Percentiles rank a stretch among this genome's conserved stretches.
These are phyloP conservation scores for Meriones psammophilus DNA, from an alignment of 2,797 vertebrate species.

Conservation along the genomic window DNA sequence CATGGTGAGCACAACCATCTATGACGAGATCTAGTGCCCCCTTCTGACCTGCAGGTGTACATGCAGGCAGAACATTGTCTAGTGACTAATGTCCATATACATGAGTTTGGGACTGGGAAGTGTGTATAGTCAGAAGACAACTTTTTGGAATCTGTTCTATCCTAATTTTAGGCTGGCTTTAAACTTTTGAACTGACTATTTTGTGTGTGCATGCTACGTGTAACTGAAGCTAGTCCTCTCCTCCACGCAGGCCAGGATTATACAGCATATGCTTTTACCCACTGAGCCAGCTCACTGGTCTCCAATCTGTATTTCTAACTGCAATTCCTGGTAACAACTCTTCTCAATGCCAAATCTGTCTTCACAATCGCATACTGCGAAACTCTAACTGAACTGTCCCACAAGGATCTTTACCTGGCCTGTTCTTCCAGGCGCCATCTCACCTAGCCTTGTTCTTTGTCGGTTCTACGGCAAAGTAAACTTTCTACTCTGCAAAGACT, in stretches of 20 bases:
- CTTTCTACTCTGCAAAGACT: not conserved
- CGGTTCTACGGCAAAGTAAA: not conserved
- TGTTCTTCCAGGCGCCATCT: not conserved
- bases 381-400: not conserved
- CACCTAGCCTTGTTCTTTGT: not conserved
- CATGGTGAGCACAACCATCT: too few species aligned
- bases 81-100: not conserved
- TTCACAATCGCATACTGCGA: not conserved
- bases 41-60: too few species aligned
- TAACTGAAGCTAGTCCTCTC: not conserved
- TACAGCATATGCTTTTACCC: not conserved
- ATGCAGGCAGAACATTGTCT: not conserved
- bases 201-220: not conserved
- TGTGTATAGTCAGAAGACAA: not conserved
- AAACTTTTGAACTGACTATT: not conserved
- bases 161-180: not conserved
- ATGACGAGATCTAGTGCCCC: too few species aligned
- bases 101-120: not conserved
- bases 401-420: not conserved
- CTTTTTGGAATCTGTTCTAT: not conserved
- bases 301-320: conserved; percentile 13
- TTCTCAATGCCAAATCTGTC: not conserved
- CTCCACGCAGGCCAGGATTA: not conserved
- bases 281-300: not conserved
- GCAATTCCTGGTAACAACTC: not conserved